A percentile compares a stretch with the other conserved stretches of the same genome.
phyloP scores from a whole-genome alignment of 2,888 invertebrate species.

The Pheosia tremula region DNA sequence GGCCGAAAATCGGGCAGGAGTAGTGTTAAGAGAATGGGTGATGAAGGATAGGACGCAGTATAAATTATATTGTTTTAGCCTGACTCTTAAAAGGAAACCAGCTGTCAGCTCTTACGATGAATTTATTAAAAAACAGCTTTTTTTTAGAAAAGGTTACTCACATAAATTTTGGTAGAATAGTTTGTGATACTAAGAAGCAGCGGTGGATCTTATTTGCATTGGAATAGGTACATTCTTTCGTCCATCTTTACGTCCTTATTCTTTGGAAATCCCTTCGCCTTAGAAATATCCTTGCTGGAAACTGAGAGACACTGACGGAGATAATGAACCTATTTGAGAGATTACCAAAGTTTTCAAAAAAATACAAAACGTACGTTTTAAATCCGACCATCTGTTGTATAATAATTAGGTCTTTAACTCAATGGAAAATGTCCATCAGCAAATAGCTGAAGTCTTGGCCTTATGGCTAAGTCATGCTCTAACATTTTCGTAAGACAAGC shows the following conservation, averaged over 20 bases:
- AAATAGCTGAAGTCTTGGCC: no score
- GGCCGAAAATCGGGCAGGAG: no score
- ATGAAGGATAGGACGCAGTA: no score
- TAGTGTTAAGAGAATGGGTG: no score
- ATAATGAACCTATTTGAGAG: slow-evolving; percentile 42
- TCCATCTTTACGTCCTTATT: slow-evolving; percentile 24
- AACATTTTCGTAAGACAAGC: no score
- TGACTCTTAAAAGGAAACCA: no score
- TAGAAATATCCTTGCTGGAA: slow-evolving; percentile 18
- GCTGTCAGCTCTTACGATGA: no score
- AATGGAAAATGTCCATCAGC: no score
- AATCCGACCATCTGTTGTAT: slow-evolving; percentile 4
- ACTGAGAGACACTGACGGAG: slow-evolving; percentile 19
- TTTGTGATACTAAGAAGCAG: not conserved
- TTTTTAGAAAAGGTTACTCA: not conserved
- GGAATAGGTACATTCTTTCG: slow-evolving; percentile 21
- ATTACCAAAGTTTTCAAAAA: slow-evolving; percentile 42
- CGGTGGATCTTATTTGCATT: slow-evolving; percentile 14
- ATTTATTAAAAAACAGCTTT: no score
- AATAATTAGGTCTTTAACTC: no score
- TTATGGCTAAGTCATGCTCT: no score
- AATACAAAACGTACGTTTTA: slow-evolving; percentile 15
- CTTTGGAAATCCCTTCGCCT: slow-evolving; percentile 14
- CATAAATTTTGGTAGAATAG: not conserved
- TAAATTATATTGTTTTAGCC: no score